These are phyloP conservation scores for Lochmaea crataegi DNA, from an alignment of 2,888 invertebrate genomes.

Conservation along the genomic window DNA sequence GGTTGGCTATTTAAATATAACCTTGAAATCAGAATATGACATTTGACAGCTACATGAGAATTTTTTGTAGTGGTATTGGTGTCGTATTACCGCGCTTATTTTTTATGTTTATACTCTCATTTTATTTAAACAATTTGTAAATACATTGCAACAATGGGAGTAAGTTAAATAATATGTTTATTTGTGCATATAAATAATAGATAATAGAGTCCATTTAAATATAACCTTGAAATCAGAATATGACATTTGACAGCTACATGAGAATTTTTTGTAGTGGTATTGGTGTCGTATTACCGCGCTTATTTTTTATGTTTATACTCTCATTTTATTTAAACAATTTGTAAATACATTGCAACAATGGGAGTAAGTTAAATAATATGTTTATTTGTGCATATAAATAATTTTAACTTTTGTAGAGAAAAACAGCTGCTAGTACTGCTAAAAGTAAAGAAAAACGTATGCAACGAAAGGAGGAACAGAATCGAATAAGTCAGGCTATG, in stretches of 20 bases:
- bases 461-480: constrained; percentile 72
- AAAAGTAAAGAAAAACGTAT: constrained; percentile 74
- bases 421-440: constrained; percentile 65
- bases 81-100: constrained; percentile 17
- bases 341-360: constrained; percentile 20
- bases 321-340: constrained; percentile 11
- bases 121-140: constrained; percentile 10
- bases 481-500: constrained; percentile 71
- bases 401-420: constrained; percentile 64
- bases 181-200: neutral
- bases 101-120: constrained; percentile 12
- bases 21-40: neutral
- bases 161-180: constrained; percentile 7
- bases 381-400: neutral
- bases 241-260: neutral
- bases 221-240: neutral
- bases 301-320: constrained; percentile 16
- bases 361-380: constrained; percentile 21
- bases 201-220: neutral
- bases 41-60: neutral
- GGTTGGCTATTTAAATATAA: neutral
- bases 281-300: constrained; percentile 15
- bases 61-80: constrained; percentile 10
- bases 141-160: constrained; percentile 27
- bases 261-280: constrained; percentile 6